These are phyloP conservation scores for Ranitomeya imitator DNA, from an alignment of 2,113 vertebrate genomes.

Conservation along the genomic window DNA sequence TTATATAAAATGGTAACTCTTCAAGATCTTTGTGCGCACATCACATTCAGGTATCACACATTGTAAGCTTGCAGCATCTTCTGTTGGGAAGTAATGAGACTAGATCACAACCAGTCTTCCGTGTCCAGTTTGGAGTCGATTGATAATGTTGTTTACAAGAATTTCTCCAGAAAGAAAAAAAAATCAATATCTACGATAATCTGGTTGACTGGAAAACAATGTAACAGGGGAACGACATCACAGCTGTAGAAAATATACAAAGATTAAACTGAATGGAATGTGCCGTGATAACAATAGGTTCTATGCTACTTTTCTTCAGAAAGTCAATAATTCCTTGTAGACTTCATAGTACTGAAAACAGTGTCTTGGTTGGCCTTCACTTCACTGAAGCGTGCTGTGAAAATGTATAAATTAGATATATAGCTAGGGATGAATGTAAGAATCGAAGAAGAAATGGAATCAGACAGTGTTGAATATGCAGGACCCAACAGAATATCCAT, in stretches of 20 bases:
- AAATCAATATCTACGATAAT: slow-evolving; percentile 35
- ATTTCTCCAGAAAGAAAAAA: slow-evolving; percentile 16
- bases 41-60: background rate
- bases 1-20: background rate
- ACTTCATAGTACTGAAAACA: background rate
- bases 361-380: background rate
- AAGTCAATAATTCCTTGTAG: slow-evolving; percentile 21
- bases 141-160: slow-evolving; percentile 37
- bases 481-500: background rate
- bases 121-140: slow-evolving; percentile 17
- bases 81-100: slow-evolving; percentile 13
- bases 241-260: slow-evolving; percentile 1
- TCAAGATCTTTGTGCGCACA: background rate
- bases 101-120: background rate
- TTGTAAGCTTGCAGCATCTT: background rate
- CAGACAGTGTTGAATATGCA: background rate
- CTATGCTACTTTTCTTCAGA: background rate
- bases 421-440: background rate
- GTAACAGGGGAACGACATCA: background rate
- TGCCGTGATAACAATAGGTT: background rate
- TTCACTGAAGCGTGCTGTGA: background rate
- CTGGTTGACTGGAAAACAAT: slow-evolving; percentile 7
- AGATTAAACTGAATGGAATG: background rate
- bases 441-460: background rate
- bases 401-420: background rate